Evolutionary conservation across 1,140 invertebrate species (phyloP).

Genomic region (Drosophila teissieri): DNA sequence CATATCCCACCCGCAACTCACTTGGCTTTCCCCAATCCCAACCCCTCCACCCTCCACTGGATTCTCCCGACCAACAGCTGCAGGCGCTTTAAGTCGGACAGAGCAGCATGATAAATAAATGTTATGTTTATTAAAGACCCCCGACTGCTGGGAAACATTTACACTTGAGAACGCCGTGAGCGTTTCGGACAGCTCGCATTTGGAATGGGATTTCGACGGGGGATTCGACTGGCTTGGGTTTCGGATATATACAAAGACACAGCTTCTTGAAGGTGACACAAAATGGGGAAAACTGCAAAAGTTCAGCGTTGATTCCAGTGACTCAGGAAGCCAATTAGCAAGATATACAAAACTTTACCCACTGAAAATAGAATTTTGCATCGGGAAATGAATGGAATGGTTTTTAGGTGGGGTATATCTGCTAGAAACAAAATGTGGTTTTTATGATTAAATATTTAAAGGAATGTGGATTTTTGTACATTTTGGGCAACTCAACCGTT

Average conservation of each 20-base stretch:
- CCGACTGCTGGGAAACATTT: constrained; percentile 46
- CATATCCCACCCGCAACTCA: constrained; percentile 1
- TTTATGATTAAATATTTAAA: background rate
- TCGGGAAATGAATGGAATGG: background rate
- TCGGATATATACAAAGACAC: background rate
- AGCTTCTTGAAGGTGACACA: constrained; percentile 27
- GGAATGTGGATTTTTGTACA: no score
- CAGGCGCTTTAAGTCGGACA: constrained; percentile 18
- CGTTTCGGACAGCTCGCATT: constrained; percentile 15
- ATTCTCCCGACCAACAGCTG: constrained; percentile 15
- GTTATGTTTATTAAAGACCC: constrained; percentile 75
- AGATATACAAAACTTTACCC: constrained; percentile 11
- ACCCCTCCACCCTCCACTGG: background rate
- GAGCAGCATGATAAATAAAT: constrained; percentile 48
- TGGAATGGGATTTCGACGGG: constrained; percentile 4
- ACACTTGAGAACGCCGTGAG: constrained; percentile 48
- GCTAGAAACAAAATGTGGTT: background rate
- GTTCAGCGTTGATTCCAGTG: constrained; percentile 13
- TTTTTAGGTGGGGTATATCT: background rate
- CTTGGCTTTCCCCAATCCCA: background rate
- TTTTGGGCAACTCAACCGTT: no score
- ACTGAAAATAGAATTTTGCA: constrained; percentile 7
- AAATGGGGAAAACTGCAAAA: constrained; percentile 16
- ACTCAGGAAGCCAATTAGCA: constrained; percentile 37
- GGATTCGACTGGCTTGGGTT: constrained; percentile 1